Evolutionary conservation across 2,797 vertebrate genomes (phyloP).

Genomic region (Sarcoramphus papa): DNA sequence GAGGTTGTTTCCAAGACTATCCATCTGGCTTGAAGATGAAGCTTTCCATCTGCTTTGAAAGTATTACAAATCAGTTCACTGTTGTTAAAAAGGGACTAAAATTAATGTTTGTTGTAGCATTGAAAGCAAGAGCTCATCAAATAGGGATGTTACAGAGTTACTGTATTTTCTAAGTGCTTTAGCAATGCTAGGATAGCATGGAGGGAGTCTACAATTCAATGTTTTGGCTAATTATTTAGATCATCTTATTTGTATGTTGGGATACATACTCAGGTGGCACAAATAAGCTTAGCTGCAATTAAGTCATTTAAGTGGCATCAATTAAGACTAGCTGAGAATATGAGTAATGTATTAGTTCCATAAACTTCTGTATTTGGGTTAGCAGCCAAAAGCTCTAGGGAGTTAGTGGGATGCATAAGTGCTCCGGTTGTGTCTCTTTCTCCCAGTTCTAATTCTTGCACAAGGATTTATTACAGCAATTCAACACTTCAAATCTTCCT

Average conservation of each 20-base stretch:
- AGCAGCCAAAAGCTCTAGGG: background rate
- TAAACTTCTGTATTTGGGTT: background rate
- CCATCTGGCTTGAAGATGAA: constrained; percentile 17
- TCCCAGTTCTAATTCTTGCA: background rate
- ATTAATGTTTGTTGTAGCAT: background rate
- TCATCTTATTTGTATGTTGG: background rate
- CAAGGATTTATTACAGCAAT: background rate
- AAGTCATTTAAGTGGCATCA: background rate
- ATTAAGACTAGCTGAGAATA: background rate
- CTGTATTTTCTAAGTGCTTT: background rate
- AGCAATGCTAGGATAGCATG: background rate
- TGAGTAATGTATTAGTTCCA: background rate
- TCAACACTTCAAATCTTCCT: background rate
- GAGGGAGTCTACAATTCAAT: background rate
- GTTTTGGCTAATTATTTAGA: background rate
- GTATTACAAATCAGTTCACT: background rate
- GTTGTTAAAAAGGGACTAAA: background rate
- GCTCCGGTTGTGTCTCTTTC: background rate
- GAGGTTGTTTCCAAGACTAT: background rate
- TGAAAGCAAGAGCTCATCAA: background rate
- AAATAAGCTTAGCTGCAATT: background rate
- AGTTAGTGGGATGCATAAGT: background rate
- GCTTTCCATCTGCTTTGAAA: constrained; percentile 10
- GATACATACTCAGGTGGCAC: background rate
- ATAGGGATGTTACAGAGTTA: background rate